Conservation (phyloP, 1,140 invertebrate genomes). For the Drosophila setifemur region DNA sequence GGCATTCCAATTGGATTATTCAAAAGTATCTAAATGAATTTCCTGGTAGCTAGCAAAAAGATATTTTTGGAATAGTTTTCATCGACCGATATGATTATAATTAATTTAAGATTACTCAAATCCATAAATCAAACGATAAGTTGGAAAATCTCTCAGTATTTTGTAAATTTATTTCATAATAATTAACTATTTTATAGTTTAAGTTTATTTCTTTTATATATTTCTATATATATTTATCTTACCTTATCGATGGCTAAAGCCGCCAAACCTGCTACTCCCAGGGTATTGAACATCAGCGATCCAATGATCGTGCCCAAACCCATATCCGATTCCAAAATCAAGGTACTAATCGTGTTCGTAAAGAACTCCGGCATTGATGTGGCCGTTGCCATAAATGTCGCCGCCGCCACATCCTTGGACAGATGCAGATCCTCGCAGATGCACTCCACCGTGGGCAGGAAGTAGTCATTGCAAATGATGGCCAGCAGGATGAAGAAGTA, state of each 20-base stretch:
- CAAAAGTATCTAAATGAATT: no score
- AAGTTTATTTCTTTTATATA: neutral
- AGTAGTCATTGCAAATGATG: slow-evolving; percentile 93
- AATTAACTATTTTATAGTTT: neutral
- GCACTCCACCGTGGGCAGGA: slow-evolving; percentile 91
- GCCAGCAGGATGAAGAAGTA: slow-evolving; percentile 92
- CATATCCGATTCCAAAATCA: slow-evolving; percentile 89
- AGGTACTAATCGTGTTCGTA: slow-evolving; percentile 93
- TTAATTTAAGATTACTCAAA: no score
- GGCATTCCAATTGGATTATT: no score
- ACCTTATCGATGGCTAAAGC: slow-evolving; percentile 89
- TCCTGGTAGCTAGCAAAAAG: no score
- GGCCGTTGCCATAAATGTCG: slow-evolving; percentile 95
- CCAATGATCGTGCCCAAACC: slow-evolving; percentile 93
- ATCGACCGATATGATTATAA: no score
- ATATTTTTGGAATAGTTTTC: neutral
- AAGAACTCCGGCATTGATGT: slow-evolving; percentile 95
- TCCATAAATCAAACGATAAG: no score
- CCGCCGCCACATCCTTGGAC: slow-evolving; percentile 92
- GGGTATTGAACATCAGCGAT: slow-evolving; percentile 93
- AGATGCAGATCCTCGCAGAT: slow-evolving; percentile 90
- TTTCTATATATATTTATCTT: neutral
- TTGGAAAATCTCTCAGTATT: no score
- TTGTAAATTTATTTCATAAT: no score
- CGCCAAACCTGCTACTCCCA: slow-evolving; percentile 93